Percentiles rank a stretch among this genome's conserved stretches.
Conservation (phyloP, 2,888 invertebrate genomes). For the Mayetiola destructor region DNA sequence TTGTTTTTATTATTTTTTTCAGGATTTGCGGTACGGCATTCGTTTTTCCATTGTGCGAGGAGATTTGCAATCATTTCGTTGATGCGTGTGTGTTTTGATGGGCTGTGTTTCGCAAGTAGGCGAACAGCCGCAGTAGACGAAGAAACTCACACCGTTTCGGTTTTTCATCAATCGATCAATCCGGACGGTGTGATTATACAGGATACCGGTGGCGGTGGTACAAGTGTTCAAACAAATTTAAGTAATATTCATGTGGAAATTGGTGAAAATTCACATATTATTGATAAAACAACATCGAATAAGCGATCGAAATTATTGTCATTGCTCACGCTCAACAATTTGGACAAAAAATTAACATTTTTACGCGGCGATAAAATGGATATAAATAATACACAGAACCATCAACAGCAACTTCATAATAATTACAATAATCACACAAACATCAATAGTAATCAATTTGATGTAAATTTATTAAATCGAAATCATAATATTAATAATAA, state of each 20-base stretch:
- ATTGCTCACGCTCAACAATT: constrained; percentile 5
- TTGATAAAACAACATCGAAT: neutral
- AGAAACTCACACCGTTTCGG: constrained; percentile 40
- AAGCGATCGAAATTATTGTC: neutral
- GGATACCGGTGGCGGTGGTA: constrained; percentile 1
- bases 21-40: constrained; percentile 9
- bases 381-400: neutral
- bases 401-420: neutral
- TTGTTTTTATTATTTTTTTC: neutral
- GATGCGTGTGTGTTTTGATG: constrained; percentile 86
- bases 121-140: constrained; percentile 59
- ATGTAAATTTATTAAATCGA: neutral
- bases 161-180: too few relatives aligned
- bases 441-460: neutral
- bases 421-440: too few relatives aligned
- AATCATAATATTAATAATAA: neutral
- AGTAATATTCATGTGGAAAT: too few relatives aligned
- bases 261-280: neutral
- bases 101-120: constrained; percentile 80
- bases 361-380: neutral
- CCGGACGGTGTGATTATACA: too few relatives aligned
- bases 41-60: constrained; percentile 6
- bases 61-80: constrained; percentile 40
- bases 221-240: neutral
- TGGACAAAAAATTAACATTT: neutral